Evolutionary conservation across 1,140 invertebrate species (phyloP).

Genomic region (Lethrus apterus): DNA sequence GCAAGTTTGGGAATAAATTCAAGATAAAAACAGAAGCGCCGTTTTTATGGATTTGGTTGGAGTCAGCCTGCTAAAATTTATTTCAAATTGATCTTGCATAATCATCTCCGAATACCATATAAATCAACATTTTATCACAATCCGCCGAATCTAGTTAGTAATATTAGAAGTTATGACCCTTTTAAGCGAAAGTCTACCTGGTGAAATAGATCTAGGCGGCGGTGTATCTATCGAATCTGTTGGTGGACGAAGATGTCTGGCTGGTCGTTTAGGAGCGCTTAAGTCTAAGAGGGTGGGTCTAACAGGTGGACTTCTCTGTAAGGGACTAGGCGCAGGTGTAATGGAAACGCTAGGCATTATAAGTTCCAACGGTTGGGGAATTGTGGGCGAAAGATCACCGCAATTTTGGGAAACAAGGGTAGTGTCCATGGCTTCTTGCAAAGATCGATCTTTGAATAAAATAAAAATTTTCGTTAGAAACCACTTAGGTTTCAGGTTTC

Average conservation of each 20-base stretch:
- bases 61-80: too few relatives aligned
- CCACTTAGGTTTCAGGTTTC: too few relatives aligned
- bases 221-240: constrained; percentile 15
- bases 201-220: constrained; percentile 24
- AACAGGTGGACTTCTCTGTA: constrained; percentile 27
- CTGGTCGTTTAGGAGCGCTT: constrained; percentile 37
- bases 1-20: too few relatives aligned
- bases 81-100: too few relatives aligned
- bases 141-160: constrained; percentile 8
- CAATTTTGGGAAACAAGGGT: constrained; percentile 7
- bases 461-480: too few relatives aligned
- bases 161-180: constrained; percentile 1
- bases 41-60: too few relatives aligned
- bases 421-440: constrained; percentile 17
- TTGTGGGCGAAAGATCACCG: constrained; percentile 16
- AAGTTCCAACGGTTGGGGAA: constrained; percentile 33
- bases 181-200: constrained; percentile 25
- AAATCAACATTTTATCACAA: too few relatives aligned
- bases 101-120: too few relatives aligned
- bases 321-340: constrained; percentile 27
- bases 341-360: constrained; percentile 28
- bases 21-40: too few relatives aligned
- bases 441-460: constrained; percentile 12
- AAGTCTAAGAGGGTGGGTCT: constrained; percentile 36
- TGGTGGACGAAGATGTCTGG: constrained; percentile 36